Evolutionary conservation across 2,888 invertebrate species (phyloP).

Genomic region (Rapana venosa): DNA sequence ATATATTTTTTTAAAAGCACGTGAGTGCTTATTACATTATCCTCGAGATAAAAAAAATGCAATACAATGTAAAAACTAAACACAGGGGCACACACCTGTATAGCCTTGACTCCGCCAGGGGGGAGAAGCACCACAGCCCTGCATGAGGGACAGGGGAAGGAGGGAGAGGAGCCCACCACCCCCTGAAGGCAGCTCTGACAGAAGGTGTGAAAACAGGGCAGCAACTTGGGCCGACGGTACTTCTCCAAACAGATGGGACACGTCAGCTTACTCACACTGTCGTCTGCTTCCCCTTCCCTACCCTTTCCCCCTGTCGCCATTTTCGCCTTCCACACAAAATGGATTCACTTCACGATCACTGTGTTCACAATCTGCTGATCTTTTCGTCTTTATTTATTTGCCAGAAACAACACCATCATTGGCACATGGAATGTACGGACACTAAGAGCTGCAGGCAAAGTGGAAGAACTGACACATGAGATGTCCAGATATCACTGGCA

Average conservation of each 20-base stretch:
- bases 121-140: background rate
- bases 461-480: no score
- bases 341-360: no score
- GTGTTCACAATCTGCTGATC: no score
- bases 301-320: no score
- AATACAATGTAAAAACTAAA: no score
- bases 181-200: constrained; percentile 35
- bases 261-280: background rate
- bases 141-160: constrained; percentile 32
- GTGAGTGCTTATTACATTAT: background rate
- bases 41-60: no score
- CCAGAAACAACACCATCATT: no score
- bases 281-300: background rate
- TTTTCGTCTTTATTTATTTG: no score
- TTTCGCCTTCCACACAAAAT: no score
- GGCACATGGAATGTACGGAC: no score
- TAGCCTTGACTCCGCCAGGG: constrained; percentile 19
- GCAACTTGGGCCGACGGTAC: constrained; percentile 33
- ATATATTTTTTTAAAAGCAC: background rate
- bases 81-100: constrained; percentile 30
- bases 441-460: no score
- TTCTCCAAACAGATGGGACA: constrained; percentile 28
- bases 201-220: constrained; percentile 35
- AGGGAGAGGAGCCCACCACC: constrained; percentile 18
- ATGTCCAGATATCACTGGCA: no score